Conservation (phyloP, 2,888 invertebrate genomes). For the Aplocera efformata region DNA sequence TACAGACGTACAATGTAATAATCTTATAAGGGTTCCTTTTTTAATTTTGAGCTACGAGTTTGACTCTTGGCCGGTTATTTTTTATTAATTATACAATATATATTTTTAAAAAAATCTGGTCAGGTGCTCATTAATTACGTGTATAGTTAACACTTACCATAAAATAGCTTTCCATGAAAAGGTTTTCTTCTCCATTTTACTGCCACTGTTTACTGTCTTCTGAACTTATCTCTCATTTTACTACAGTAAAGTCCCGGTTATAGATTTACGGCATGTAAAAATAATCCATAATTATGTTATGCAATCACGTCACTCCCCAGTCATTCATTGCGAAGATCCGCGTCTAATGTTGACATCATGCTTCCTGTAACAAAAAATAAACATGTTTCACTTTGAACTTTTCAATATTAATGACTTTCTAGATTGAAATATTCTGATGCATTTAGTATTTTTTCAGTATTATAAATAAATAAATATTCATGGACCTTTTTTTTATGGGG, state of each 20-base stretch:
- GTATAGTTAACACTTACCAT: slow-evolving; percentile 63
- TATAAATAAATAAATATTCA: too few relatives aligned
- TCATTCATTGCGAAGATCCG: slow-evolving; percentile 25
- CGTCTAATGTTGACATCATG: slow-evolving; percentile 23
- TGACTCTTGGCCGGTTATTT: too few relatives aligned
- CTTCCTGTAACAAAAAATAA: slow-evolving; percentile 39
- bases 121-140: too few relatives aligned
- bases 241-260: slow-evolving; percentile 16
- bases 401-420: slow-evolving; percentile 11
- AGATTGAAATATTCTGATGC: too few relatives aligned
- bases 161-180: slow-evolving; percentile 44
- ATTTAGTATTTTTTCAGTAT: too few relatives aligned
- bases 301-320: slow-evolving; percentile 36
- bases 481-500: too few relatives aligned
- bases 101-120: too few relatives aligned
- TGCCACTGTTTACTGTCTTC: slow-evolving; percentile 36
- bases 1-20: too few relatives aligned
- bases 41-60: too few relatives aligned
- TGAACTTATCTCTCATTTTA: slow-evolving; percentile 49
- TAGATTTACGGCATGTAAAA: slow-evolving; percentile 21
- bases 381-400: slow-evolving; percentile 19
- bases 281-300: slow-evolving; percentile 17
- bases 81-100: too few relatives aligned
- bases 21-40: too few relatives aligned
- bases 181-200: slow-evolving; percentile 58